A percentile compares a stretch with the other conserved stretches of the same genome.
These are phyloP conservation scores for Sylvia atricapilla DNA, from an alignment of 2,113 vertebrate genomes.

Conservation along the genomic window DNA sequence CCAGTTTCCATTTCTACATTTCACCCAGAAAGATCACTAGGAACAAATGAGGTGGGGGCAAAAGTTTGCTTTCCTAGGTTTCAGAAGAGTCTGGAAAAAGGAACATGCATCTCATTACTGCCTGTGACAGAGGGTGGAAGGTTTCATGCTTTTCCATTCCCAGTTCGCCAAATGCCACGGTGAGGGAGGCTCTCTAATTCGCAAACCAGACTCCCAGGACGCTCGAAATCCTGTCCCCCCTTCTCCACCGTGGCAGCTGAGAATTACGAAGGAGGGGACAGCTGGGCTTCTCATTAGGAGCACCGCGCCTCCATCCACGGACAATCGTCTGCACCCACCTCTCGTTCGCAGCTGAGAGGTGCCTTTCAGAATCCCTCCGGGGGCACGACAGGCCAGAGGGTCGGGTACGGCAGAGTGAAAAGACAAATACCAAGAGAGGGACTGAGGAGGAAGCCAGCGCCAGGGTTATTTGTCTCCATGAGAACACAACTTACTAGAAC, in stretches of 20 bases:
- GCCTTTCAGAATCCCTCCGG: neutral
- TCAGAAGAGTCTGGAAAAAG: slow-evolving; percentile 17
- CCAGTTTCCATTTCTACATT: neutral
- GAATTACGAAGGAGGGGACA: slow-evolving; percentile 31
- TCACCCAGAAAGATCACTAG: neutral
- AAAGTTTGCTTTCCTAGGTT: neutral
- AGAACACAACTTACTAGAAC: neutral
- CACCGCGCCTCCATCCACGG: rapidly evolving
- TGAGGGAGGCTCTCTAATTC: neutral
- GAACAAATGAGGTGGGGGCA: neutral
- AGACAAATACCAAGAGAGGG: neutral
- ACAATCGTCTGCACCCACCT: neutral
- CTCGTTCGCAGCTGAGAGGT: neutral
- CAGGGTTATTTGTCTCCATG: neutral
- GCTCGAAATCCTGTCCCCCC: neutral
- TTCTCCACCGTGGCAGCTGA: slow-evolving; percentile 14
- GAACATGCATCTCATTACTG: neutral
- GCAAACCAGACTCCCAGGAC: slow-evolving; percentile 41
- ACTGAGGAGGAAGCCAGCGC: neutral
- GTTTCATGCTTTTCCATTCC: neutral
- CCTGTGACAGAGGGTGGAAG: neutral
- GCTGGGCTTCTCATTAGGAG: slow-evolving; percentile 43
- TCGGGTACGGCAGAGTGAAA: neutral
- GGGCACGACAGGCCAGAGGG: neutral
- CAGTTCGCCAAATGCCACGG: neutral